phyloP scores from a whole-genome alignment of 2,113 vertebrate species.

The Pachycephala philippinensis region DNA sequence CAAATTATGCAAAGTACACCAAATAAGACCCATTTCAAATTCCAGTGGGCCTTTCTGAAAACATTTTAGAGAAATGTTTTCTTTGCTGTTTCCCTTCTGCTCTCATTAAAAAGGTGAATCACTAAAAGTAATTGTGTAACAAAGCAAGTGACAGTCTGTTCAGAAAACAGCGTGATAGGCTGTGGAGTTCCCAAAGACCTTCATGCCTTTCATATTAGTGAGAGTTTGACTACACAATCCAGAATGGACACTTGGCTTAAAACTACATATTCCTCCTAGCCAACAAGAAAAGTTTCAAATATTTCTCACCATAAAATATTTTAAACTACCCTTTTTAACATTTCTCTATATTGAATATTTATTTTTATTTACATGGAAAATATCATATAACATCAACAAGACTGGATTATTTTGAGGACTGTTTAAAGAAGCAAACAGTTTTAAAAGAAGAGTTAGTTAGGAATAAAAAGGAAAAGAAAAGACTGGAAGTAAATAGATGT shows the following conservation, averaged over 20 bases:
- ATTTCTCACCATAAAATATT: constrained; percentile 16
- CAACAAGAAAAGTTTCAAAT: not conserved
- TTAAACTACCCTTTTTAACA: not conserved
- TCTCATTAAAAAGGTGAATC: constrained; percentile 15
- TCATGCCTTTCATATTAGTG: not conserved
- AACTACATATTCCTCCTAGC: not conserved
- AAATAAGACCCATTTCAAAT: constrained; percentile 66
- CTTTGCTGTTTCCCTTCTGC: constrained; percentile 49
- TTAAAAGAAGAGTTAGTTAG: not conserved
- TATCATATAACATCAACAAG: not conserved
- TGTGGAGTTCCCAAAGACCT: not conserved
- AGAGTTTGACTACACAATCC: not conserved
- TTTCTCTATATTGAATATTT: not conserved
- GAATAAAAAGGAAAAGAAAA: not conserved
- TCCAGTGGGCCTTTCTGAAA: constrained; percentile 59
- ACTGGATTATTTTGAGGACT: not conserved
- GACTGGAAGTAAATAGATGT: not conserved
- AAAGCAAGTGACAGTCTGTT: not conserved
- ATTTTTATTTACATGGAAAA: not conserved
- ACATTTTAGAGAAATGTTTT: constrained; percentile 54
- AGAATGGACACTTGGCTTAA: constrained; percentile 5
- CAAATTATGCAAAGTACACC: constrained; percentile 69
- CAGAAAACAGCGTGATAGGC: not conserved
- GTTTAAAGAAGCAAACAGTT: not conserved
- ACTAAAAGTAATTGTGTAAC: not conserved